phyloP scores from a whole-genome alignment of 2,888 invertebrate genomes.

The Drosophila meridiana region DNA sequence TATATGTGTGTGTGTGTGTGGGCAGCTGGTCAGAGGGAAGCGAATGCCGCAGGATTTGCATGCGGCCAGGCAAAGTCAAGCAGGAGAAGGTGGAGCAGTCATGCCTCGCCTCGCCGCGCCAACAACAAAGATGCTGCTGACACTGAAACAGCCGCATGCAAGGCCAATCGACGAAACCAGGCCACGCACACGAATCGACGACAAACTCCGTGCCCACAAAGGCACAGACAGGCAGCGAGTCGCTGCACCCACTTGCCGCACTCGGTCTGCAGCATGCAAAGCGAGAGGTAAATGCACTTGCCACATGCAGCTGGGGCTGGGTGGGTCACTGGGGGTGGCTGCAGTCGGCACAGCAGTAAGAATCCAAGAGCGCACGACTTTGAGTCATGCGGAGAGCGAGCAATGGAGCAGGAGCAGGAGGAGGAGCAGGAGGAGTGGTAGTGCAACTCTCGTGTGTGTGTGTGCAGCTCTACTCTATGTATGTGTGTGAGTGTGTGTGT shows the following conservation, averaged over 20 bases:
- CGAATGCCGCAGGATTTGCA: conserved; percentile 40
- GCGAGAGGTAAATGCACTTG: conserved; percentile 73
- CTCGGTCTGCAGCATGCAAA: conserved; percentile 13
- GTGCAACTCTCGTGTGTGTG: conserved; percentile 33
- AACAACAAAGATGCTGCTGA: conserved; percentile 67
- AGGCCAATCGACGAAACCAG: conserved; percentile 77
- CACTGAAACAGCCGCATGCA: conserved; percentile 70
- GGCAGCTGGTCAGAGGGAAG: conserved; percentile 19
- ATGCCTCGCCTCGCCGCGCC: conserved; percentile 8
- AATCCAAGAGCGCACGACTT: conserved; percentile 58
- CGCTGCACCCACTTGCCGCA: conserved; percentile 14
- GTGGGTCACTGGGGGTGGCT: not conserved
- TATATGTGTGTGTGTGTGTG: not conserved
- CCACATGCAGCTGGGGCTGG: not conserved
- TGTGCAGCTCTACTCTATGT: conserved; percentile 38
- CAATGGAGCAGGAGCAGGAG: conserved; percentile 1
- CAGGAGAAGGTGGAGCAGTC: conserved; percentile 1
- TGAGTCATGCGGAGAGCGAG: conserved; percentile 36
- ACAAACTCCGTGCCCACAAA: conserved; percentile 25
- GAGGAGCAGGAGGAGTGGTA: not conserved
- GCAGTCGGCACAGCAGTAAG: conserved; percentile 62
- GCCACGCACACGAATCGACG: conserved; percentile 71
- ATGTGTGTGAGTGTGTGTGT: conserved; percentile 17
- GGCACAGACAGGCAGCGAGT: conserved; percentile 27
- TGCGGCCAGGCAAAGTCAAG: conserved; percentile 24